phyloP scores from a whole-genome alignment of 2,888 invertebrate genomes.

The Notodonta ziczac region DNA sequence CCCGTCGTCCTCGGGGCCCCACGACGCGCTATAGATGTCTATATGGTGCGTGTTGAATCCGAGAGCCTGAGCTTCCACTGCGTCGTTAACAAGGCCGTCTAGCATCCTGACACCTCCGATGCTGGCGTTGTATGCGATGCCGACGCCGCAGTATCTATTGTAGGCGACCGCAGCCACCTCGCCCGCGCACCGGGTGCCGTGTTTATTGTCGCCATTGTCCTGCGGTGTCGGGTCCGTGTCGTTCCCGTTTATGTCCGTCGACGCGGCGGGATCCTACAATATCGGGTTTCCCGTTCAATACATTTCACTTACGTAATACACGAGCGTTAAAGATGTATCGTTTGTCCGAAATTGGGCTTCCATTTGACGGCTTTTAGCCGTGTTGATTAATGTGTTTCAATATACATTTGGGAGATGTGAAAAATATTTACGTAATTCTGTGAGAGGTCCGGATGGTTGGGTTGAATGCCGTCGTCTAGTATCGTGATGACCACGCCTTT shows the following conservation, averaged over 20 bases:
- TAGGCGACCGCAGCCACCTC: slow-evolving; percentile 99
- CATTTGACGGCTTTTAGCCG: slow-evolving; percentile 23
- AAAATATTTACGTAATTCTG: slow-evolving; percentile 92
- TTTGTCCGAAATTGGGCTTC: slow-evolving; percentile 22
- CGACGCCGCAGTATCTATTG: slow-evolving; percentile 98
- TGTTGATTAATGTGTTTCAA: slow-evolving; percentile 22
- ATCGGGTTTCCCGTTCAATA: slow-evolving; percentile 31
- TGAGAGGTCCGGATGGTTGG: slow-evolving; percentile 96
- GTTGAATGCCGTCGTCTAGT: slow-evolving; percentile 98
- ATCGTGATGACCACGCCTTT: slow-evolving; percentile 98
- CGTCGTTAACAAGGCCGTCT: slow-evolving; percentile 98
- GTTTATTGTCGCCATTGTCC: slow-evolving; percentile 99
- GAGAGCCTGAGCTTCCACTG: slow-evolving; percentile 96
- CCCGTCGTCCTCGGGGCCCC: slow-evolving; percentile 99
- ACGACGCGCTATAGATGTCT: slow-evolving; percentile 98
- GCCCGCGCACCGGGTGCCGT: slow-evolving; percentile 99
- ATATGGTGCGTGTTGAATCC: slow-evolving; percentile 97
- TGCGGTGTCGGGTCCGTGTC: slow-evolving; percentile 99
- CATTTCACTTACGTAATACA: slow-evolving; percentile 29
- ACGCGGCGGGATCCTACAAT: slow-evolving; percentile 94
- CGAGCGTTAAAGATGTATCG: slow-evolving; percentile 14
- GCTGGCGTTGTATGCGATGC: slow-evolving; percentile 98
- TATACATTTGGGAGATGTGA: slow-evolving; percentile 5
- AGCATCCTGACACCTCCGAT: slow-evolving; percentile 99
- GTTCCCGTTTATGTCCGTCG: slow-evolving; percentile 98